phyloP scores from a whole-genome alignment of 2,113 vertebrate species.

The Pachypanchax playfairii region DNA sequence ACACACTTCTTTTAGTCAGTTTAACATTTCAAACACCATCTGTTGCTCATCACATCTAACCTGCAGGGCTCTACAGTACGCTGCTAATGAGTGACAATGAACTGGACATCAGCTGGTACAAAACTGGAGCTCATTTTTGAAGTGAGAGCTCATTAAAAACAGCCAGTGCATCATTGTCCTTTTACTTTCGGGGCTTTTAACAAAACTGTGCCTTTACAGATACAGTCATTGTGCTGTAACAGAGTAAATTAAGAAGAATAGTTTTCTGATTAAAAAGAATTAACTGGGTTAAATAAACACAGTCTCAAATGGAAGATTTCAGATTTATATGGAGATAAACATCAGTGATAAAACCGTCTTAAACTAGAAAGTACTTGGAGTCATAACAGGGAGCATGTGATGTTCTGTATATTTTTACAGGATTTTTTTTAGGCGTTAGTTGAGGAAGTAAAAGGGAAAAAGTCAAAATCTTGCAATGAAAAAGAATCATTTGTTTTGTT shows the following conservation, averaged over 20 bases:
- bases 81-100: conserved; percentile 50
- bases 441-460: too few species aligned
- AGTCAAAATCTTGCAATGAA: too few species aligned
- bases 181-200: conserved; percentile 28
- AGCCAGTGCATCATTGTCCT: conserved; percentile 21
- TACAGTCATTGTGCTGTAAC: conserved; percentile 39
- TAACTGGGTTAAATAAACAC: conserved; percentile 8
- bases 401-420: too few species aligned
- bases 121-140: conserved; percentile 33
- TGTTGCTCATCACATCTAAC: conserved; percentile 28
- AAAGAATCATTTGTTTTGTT: too few species aligned
- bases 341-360: conserved; percentile 12
- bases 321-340: conserved; percentile 8
- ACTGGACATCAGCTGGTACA: conserved; percentile 34
- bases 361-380: too few species aligned
- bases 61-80: conserved; percentile 9
- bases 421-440: too few species aligned
- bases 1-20: conserved; percentile 22
- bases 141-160: conserved; percentile 23
- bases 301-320: conserved; percentile 4
- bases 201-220: conserved; percentile 12
- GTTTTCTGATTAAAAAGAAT: conserved; percentile 5
- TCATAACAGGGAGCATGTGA: too few species aligned
- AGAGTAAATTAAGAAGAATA: conserved; percentile 22
- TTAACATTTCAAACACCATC: conserved; percentile 25